Evolutionary conservation across 2,888 invertebrate genomes (phyloP).

Genomic region (Trisateles emortualis): DNA sequence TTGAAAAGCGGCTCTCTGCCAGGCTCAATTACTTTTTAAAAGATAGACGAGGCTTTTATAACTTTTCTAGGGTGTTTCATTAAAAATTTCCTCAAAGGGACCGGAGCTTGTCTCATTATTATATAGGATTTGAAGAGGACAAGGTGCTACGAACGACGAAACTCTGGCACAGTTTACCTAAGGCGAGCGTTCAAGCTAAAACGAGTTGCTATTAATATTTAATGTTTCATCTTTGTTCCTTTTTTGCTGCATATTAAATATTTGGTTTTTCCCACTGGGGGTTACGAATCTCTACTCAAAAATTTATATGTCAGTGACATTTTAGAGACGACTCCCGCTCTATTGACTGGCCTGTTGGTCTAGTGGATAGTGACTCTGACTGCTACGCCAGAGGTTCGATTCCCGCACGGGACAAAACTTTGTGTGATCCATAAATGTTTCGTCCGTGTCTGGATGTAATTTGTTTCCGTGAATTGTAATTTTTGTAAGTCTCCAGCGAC

Average conservation of each 20-base stretch:
- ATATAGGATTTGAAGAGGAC: conserved; percentile 71
- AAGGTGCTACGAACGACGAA: conserved; percentile 62
- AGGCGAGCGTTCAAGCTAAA: conserved; percentile 49
- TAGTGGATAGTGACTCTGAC: no score
- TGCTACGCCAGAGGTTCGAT: no score
- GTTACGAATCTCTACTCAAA: conserved; percentile 9
- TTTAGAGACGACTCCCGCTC: no score
- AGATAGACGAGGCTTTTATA: conserved; percentile 70
- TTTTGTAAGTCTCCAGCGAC: no score
- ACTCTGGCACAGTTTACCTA: conserved; percentile 60
- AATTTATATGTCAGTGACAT: not conserved
- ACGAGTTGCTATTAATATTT: conserved; percentile 50
- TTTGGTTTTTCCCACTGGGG: conserved; percentile 20
- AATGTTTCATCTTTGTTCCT: conserved; percentile 35
- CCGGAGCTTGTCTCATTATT: conserved; percentile 75
- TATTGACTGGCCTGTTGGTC: no score
- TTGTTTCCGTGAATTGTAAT: no score
- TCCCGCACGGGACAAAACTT: no score
- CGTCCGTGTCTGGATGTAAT: no score
- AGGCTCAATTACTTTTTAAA: conserved; percentile 74
- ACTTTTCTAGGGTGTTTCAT: conserved; percentile 76
- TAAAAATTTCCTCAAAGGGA: conserved; percentile 74
- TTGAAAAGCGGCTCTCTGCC: conserved; percentile 55
- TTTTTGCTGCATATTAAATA: conserved; percentile 36
- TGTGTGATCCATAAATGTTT: no score